phyloP scores from a whole-genome alignment of 2,888 invertebrate genomes.

The Cephus rjabovi region DNA sequence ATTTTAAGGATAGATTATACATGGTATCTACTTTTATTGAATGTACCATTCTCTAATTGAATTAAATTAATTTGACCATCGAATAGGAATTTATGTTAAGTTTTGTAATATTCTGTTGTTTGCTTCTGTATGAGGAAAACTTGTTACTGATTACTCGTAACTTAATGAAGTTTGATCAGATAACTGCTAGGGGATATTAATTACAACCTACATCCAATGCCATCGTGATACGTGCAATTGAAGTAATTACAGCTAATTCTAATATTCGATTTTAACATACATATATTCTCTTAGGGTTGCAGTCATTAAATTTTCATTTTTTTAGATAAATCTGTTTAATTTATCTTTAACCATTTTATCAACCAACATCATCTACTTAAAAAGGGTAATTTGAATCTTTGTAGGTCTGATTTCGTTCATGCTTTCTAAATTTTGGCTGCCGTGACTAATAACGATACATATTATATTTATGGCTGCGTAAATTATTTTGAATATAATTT shows the following conservation, averaged over 20 bases:
- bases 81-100: no score
- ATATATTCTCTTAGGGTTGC: background rate
- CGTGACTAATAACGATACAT: background rate
- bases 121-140: background rate
- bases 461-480: background rate
- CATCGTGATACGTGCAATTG: background rate
- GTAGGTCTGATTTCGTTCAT: background rate
- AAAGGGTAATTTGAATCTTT: background rate
- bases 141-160: background rate
- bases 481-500: background rate
- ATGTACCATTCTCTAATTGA: background rate
- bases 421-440: background rate
- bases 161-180: background rate
- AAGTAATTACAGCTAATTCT: background rate
- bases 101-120: no score
- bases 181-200: background rate
- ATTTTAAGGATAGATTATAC: background rate
- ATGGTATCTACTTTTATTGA: background rate
- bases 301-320: background rate
- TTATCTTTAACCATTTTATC: background rate
- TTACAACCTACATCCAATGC: background rate
- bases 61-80: background rate
- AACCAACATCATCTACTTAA: background rate
- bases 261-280: background rate
- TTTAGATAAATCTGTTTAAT: background rate